Base-by-base conservation (phyloP, 2,888 invertebrate genomes). In the Ophioninae sp. region DNA sequence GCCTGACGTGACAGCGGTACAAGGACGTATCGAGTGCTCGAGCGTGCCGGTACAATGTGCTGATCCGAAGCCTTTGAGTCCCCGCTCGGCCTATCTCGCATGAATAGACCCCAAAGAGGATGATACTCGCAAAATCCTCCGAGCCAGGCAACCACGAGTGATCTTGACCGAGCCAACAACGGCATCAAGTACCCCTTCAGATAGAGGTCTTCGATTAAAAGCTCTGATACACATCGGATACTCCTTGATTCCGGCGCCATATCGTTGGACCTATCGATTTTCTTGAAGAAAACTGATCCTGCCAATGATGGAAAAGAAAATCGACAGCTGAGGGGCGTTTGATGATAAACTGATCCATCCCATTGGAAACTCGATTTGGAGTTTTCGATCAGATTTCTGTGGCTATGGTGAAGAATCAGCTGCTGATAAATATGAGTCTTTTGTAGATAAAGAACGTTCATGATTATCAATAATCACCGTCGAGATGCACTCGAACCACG, bases 11-110 rank as follows among this genome's bases (percentile, higher is more conserved):
- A 41, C 59, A 10, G 59, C 22, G 7, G 56, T 51, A 37, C n/a
- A 9, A 69, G 59, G 22, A 22, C 59, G 22, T 1, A 30, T 37
- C 69, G 84, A 87, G 86, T 84, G 88, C 83, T 75, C 83, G 85
- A 83, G 84, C 88, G 88, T 89, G 88, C 85, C 86, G 81, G 83
- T 85, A 89, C 88, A 89, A 89, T 88, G 84, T 86, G 81, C 71
- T 67, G 56, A 78, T 76, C 72, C 79, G 79, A 85, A 82, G 81
- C 85, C 87, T 86, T 86, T 83, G 86, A 87, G 64, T 69, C 79
- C 67, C 58, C 23, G 71, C 85, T 85, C 83, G 83, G 85, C 82
- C 82, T 82, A 88, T 83, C 88, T 83, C 79, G 72, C 85, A 83
- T 74, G 86, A 83, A 82, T 79, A 74, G 69, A 30, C 69, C 30